Evolutionary conservation across 2,888 invertebrate genomes (phyloP).

Genomic region (Boloria euphrosyne): DNA sequence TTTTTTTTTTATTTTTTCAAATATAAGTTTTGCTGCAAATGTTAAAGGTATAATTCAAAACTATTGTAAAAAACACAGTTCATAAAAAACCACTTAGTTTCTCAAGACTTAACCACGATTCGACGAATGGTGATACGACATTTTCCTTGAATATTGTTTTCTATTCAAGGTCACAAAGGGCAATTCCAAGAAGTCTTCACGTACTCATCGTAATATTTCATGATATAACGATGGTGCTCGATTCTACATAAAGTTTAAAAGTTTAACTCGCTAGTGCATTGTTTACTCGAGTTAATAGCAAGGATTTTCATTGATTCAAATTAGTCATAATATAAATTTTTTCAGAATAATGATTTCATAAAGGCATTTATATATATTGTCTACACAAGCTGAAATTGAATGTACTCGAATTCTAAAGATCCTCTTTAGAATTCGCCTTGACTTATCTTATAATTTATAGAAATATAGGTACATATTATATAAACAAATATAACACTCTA

Average conservation of each 20-base stretch:
- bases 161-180: slow-evolving; percentile 20
- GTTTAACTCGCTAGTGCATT: slow-evolving; percentile 6
- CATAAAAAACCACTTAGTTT: neutral
- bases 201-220: slow-evolving; percentile 21
- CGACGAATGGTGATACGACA: slow-evolving; percentile 2
- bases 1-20: no score
- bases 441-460: no score
- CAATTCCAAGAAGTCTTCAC: slow-evolving; percentile 2
- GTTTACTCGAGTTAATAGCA: slow-evolving; percentile 4
- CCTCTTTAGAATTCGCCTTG: no score
- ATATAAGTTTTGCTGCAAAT: no score
- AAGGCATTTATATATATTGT: no score
- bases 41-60: neutral
- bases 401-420: no score
- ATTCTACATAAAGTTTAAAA: neutral
- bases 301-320: neutral
- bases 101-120: neutral
- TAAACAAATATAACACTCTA: no score
- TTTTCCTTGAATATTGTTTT: slow-evolving; percentile 14
- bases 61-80: neutral
- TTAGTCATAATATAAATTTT: neutral
- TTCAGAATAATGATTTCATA: no score
- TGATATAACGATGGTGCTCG: slow-evolving; percentile 6
- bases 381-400: no score
- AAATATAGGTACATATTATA: no score